phyloP scores from a whole-genome alignment of 2,797 vertebrate species.

The Phalloptychus januarius region DNA sequence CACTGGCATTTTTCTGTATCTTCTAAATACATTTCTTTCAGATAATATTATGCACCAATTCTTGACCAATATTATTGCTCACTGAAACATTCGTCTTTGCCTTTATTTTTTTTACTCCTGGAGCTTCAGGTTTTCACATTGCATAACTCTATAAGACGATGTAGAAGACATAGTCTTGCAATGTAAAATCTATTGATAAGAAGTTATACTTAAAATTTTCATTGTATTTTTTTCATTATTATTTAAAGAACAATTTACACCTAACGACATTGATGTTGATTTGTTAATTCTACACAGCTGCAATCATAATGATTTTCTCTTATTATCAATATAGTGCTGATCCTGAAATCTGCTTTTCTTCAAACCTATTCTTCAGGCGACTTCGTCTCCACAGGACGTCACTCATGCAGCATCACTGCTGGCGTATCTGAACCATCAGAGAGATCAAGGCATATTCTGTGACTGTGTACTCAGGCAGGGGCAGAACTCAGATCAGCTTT shows the following conservation, averaged over 20 bases:
- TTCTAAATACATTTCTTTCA: not conserved
- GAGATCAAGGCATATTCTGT: slow-evolving; percentile 70
- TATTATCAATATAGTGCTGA: not conserved
- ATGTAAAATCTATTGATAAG: not conserved
- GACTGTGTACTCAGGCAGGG: slow-evolving; percentile 75
- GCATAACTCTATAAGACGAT: not conserved
- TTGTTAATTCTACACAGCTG: not conserved
- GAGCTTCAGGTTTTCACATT: not conserved
- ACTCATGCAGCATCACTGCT: slow-evolving; percentile 60
- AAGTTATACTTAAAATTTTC: not conserved
- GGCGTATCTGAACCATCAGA: slow-evolving; percentile 66
- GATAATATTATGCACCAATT: not conserved
- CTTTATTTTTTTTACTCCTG: not conserved
- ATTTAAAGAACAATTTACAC: not conserved
- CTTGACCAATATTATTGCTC: not conserved
- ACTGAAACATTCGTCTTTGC: not conserved
- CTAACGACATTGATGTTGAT: not conserved
- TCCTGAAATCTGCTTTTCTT: not conserved
- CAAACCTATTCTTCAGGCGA: slow-evolving; percentile 37
- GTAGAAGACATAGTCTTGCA: not conserved
- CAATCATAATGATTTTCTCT: not conserved
- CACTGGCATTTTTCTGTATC: not conserved
- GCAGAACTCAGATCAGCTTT: slow-evolving; percentile 57
- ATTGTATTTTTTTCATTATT: not conserved
- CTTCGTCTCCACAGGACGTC: slow-evolving; percentile 9